Evolutionary conservation across 2,888 invertebrate genomes (phyloP), one percentile per base, ranked within the genome.

Genomic region (Archaeoteleia sp.): DNA sequence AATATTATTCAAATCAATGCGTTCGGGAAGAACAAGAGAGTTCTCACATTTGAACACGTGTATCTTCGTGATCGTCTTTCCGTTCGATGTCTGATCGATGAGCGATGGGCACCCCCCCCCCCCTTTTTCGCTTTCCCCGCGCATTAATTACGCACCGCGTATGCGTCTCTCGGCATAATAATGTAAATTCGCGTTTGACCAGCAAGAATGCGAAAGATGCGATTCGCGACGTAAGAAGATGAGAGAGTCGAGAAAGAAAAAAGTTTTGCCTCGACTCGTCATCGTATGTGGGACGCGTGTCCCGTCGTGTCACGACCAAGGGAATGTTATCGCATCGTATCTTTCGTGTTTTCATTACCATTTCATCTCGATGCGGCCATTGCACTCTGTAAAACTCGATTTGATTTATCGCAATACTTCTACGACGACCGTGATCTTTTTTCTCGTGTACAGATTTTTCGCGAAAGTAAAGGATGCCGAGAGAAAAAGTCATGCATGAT

Each of bases 321-420:
- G 75, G 82, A 82, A 82, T 82, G 80, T 83, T 83, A 83, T 82
- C 83, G 77, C 78, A 73, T 75, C 78, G 79, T 82, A 82, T 83
- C 81, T 80, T 75, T 76, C 73, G 71, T 81, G 78, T 82, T 83
- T 82, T 82, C 83, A 82, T 82, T 82, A 79, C 78, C 79, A 81
- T 82, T 83, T 82, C 79, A 74, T 75, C 72, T 76, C 67, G 67
- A 70, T 76, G 77, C 71, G 68, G 27, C 73, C 71, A 72, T 70
- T 69, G 70, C 65, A 57, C 63, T 27, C 55, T 67, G 76, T 76
- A 79, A 82, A 83, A 83, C 79, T 65, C 74, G 57, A 78, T 79
- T 81, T 83, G 83, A 83, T 83, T 82, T 83, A 83, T 83, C 72
- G 76, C 51, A 15, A 37, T 15, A 13, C 46, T 30, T 30, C 30